Base-by-base conservation (phyloP, 2,113 vertebrate species). In the Heterochromis multidens region DNA sequence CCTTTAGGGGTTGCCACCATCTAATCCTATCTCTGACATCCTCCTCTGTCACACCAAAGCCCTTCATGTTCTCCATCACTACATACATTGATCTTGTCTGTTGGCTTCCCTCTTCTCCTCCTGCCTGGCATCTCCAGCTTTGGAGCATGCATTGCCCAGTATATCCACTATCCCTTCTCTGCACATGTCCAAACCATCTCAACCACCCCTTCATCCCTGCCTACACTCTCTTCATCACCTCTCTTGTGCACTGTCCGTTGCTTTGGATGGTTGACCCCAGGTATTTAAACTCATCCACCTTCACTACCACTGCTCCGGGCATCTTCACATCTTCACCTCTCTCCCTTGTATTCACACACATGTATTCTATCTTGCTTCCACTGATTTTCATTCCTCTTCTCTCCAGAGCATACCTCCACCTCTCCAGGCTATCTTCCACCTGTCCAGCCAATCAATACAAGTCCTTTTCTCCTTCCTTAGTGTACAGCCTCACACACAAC, bases 1-100 rank as follows among this genome's bases (percentile, higher is more conserved):
- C 3, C 33, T 37, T n/a, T 0, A 17, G 13, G n/a, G 0, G n/a
- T 25, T 14, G 5, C 37, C 7, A 2, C 17, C 63, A 46, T 17
- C 37, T 46, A n/a, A 8, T 2, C 17, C 49, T 52, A 19, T 19
- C 46, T 6, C 14, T 17, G 19, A 17, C 17, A 70, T 27, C 63
- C 0, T 67, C 37, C n/a, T 65, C 37, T 0, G 14, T 43, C 62
- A 65, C 33, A 65, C 7, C 35, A 65, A 65, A 37, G 21, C 35
- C 37, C 62, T 14, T 23, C 12, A 4, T 65, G 12, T 65, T 37
- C 62, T 8, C 33, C n/a, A 16, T 65, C 62, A 65, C 62, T 67
- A 21, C 31, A 62, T 0, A n/a, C 10, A n/a, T 21, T 3, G 21
- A 23, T 37, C 37, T 67, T 14, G 33, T 40, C 11, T 23, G 33